Evolutionary conservation across 2,113 vertebrate species (phyloP).

Genomic region (Synodontis membranacea): DNA sequence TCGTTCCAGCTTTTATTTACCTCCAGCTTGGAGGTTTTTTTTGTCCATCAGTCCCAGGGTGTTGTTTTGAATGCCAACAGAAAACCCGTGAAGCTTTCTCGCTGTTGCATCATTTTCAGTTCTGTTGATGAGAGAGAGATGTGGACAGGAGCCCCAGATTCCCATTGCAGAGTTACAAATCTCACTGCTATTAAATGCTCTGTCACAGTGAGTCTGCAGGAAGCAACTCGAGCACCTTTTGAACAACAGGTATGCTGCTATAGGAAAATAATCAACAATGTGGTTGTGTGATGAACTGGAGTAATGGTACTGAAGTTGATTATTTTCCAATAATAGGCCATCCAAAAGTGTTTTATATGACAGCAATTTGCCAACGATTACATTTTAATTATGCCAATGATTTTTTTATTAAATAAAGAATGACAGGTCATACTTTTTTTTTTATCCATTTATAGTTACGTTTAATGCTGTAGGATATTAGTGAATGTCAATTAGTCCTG

Average conservation of each 20-base stretch:
- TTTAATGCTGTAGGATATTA: neutral
- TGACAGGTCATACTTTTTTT: neutral
- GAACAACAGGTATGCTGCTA: neutral
- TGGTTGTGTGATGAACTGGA: neutral
- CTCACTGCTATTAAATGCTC: constrained; percentile 27
- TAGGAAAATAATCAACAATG: neutral
- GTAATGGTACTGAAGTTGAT: neutral
- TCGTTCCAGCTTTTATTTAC: constrained; percentile 25
- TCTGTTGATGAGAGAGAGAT: constrained; percentile 35
- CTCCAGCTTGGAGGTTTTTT: neutral
- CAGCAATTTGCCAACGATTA: neutral
- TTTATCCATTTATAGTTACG: neutral
- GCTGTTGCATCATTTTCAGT: constrained; percentile 48
- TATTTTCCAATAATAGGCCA: neutral
- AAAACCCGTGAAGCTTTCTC: constrained; percentile 28
- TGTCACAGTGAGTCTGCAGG: neutral
- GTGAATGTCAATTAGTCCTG: neutral
- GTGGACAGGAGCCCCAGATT: constrained; percentile 54
- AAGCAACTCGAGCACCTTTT: neutral
- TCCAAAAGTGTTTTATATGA: neutral
- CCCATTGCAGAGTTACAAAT: constrained; percentile 13
- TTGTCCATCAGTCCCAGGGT: constrained; percentile 30
- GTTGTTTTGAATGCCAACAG: constrained; percentile 57
- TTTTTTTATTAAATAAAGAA: neutral
- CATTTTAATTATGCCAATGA: neutral